Percentiles rank a stretch among this genome's conserved stretches.
These are phyloP conservation scores for Phoxinus dragarum DNA, from an alignment of 2,797 vertebrate species.

Conservation along the genomic window DNA sequence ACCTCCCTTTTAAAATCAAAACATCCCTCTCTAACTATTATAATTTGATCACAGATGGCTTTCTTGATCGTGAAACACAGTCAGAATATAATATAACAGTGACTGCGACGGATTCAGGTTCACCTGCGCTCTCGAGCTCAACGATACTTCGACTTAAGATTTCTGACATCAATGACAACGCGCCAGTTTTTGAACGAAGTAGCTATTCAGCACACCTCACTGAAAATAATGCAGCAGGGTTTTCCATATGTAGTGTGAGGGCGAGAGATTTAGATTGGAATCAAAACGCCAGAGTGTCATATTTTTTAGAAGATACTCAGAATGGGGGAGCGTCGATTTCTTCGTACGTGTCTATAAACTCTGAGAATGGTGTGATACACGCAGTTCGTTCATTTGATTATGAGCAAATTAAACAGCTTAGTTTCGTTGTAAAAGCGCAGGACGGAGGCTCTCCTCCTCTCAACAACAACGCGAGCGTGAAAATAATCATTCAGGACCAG, in stretches of 20 bases:
- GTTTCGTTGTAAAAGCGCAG: constrained; percentile 64
- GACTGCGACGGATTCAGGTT: constrained; percentile 68
- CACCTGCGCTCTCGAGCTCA: constrained; percentile 66
- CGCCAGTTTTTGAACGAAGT: constrained; percentile 40
- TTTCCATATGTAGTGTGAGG: constrained; percentile 67
- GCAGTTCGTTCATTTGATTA: constrained; percentile 68
- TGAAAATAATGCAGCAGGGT: constrained; percentile 73
- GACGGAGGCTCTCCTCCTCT: constrained; percentile 72
- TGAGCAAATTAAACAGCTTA: constrained; percentile 67
- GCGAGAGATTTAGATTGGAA: constrained; percentile 71
- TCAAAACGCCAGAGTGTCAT: constrained; percentile 70
- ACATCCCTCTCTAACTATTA: constrained; percentile 69
- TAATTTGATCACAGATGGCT: constrained; percentile 65
- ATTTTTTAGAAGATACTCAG: constrained; percentile 58
- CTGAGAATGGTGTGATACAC: constrained; percentile 59
- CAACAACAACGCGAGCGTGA: constrained; percentile 65
- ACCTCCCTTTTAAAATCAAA: constrained; percentile 67
- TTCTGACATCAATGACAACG: constrained; percentile 69
- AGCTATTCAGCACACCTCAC: constrained; percentile 65
- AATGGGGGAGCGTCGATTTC: constrained; percentile 62
- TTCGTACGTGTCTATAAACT: constrained; percentile 64
- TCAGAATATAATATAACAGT: constrained; percentile 72
- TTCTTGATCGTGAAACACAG: constrained; percentile 69
- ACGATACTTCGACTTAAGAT: constrained; percentile 64
- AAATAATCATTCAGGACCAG: constrained; percentile 56